Conservation (phyloP, 2,113 vertebrate genomes). For the Zeus faber region DNA sequence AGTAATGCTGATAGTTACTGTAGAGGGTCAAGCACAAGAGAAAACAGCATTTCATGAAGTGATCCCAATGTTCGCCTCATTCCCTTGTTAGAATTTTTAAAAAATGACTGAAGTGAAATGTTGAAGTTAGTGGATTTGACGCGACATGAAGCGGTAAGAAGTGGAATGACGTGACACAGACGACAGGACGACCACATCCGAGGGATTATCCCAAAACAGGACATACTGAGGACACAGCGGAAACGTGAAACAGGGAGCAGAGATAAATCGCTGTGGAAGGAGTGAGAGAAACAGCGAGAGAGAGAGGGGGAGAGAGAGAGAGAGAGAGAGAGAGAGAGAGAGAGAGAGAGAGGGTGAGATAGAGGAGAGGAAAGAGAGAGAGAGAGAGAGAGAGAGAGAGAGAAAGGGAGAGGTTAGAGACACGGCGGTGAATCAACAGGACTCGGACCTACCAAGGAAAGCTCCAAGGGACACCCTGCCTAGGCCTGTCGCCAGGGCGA, state of each 20-base stretch:
- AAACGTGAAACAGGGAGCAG: neutral
- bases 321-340: constrained; percentile 2
- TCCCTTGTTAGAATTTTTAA: too few relatives aligned
- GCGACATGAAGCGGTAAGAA: too few relatives aligned
- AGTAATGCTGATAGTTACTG: too few relatives aligned
- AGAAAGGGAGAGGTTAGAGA: neutral
- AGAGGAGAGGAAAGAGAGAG: neutral
- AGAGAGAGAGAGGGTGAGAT: neutral
- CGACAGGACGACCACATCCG: too few relatives aligned
- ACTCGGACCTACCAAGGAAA: constrained; percentile 89
- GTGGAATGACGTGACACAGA: too few relatives aligned
- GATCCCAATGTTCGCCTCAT: too few relatives aligned
- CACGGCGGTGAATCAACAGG: too few relatives aligned
- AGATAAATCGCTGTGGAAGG: neutral
- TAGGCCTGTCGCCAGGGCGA: constrained; percentile 75
- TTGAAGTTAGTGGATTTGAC: too few relatives aligned
- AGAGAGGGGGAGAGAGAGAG: constrained; percentile 1
- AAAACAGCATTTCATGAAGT: too few relatives aligned
- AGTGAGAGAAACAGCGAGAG: neutral
- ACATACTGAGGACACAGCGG: neutral
- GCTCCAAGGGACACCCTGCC: constrained; percentile 89
- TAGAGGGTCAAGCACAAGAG: too few relatives aligned
- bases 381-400: constrained; percentile 1
- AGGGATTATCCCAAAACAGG: too few relatives aligned
- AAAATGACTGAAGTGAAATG: too few relatives aligned